A percentile compares a stretch with the other conserved stretches of the same genome.
These are phyloP conservation scores for Drosophila paramelanica DNA, from an alignment of 2,888 invertebrate species.

Conservation along the genomic window DNA sequence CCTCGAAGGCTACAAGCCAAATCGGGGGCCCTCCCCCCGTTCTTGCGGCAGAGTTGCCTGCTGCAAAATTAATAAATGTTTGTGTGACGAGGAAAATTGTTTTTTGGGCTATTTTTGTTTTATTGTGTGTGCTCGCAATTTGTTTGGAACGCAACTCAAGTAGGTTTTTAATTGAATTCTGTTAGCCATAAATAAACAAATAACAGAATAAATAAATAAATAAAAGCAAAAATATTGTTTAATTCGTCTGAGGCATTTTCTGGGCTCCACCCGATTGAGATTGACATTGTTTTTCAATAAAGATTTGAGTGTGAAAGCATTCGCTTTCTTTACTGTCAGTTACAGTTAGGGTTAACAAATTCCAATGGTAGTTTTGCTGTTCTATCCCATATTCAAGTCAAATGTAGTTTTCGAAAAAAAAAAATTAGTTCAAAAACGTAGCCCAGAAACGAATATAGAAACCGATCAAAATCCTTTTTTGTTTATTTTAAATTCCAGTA, in stretches of 20 bases:
- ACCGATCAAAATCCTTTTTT: not conserved
- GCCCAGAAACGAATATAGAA: constrained; percentile 2
- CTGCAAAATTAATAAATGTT: constrained; percentile 70
- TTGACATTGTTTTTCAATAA: not conserved
- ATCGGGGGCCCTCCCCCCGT: too few relatives aligned
- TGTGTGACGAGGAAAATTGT: constrained; percentile 49
- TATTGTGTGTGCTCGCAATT: constrained; percentile 48
- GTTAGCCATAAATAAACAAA: constrained; percentile 44
- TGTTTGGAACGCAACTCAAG: constrained; percentile 28
- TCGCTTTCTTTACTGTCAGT: constrained; percentile 47
- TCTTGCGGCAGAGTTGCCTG: constrained; percentile 8
- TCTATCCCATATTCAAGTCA: constrained; percentile 11
- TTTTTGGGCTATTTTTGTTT: constrained; percentile 32
- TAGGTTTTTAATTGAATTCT: constrained; percentile 69
- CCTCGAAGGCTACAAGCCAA: constrained; percentile 42
- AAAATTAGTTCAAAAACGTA: not conserved
- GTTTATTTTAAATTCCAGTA: constrained; percentile 6
- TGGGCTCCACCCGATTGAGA: not conserved
- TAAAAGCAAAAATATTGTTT: constrained; percentile 2
- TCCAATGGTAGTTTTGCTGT: not conserved
- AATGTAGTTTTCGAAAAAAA: constrained; percentile 35
- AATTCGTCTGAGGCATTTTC: not conserved
- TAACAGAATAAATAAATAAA: constrained; percentile 47
- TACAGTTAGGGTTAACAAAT: not conserved
- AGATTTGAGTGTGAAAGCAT: constrained; percentile 1